Evolutionary conservation across 2,113 vertebrate species (phyloP).

Genomic region (Ctenomys sociabilis): DNA sequence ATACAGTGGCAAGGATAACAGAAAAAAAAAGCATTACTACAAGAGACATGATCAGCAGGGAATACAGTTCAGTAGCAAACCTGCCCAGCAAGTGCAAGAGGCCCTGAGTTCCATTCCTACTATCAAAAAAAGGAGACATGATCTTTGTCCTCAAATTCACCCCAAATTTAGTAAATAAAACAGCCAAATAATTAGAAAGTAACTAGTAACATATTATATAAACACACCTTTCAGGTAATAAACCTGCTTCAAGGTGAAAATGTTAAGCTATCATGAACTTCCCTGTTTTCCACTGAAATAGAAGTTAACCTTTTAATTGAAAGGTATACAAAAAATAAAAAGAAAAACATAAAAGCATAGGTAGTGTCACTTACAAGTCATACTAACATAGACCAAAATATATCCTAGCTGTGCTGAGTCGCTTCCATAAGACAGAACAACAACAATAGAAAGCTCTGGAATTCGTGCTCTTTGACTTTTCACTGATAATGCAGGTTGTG

Average conservation of each 20-base stretch:
- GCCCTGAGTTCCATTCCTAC: too few species aligned
- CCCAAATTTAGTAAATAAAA: constrained; percentile 1
- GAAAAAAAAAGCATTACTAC: not conserved
- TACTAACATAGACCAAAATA: not conserved
- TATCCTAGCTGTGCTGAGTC: not conserved
- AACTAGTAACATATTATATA: not conserved
- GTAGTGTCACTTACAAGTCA: not conserved
- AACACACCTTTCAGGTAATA: not conserved
- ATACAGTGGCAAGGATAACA: not conserved
- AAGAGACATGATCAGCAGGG: not conserved
- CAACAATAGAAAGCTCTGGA: not conserved
- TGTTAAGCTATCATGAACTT: not conserved
- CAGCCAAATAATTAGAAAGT: not conserved
- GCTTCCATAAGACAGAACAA: too few species aligned
- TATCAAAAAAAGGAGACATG: not conserved
- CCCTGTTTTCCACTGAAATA: not conserved
- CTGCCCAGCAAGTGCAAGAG: too few species aligned
- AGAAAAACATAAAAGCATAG: not conserved
- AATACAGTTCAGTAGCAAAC: too few species aligned
- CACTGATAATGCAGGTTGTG: rapidly evolving
- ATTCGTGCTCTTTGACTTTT: not conserved
- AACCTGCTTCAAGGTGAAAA: not conserved
- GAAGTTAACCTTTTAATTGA: not conserved
- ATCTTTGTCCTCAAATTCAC: not conserved
- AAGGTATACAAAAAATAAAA: not conserved